These are phyloP conservation scores for Achlya flavicornis DNA, from an alignment of 2,888 invertebrate species.

Conservation along the genomic window DNA sequence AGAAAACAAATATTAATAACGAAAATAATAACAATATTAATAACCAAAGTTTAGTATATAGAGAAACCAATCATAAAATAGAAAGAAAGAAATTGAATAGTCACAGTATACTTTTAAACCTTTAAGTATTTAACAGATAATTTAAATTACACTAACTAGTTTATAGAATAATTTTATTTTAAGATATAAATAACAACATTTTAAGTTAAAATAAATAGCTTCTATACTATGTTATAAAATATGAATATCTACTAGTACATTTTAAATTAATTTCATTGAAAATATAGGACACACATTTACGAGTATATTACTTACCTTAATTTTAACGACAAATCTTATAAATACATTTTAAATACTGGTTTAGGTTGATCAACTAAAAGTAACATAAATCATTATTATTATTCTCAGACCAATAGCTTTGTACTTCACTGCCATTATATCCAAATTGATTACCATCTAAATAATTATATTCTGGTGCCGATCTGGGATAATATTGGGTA, in stretches of 20 bases:
- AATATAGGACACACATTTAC: background rate
- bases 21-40: background rate
- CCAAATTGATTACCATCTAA: slow-evolving; percentile 13
- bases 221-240: background rate
- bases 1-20: background rate
- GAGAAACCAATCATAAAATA: background rate
- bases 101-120: background rate
- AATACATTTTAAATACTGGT: background rate
- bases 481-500: slow-evolving; percentile 51
- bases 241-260: background rate
- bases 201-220: slow-evolving; percentile 7
- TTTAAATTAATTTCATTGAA: background rate
- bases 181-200: slow-evolving; percentile 8
- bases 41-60: background rate
- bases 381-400: slow-evolving; percentile 30
- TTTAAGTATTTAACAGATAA: background rate
- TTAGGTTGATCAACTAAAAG: slow-evolving; percentile 18
- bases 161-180: background rate
- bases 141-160: slow-evolving; percentile 6
- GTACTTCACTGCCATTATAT: slow-evolving; percentile 8
- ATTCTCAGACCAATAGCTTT: slow-evolving; percentile 30
- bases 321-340: background rate
- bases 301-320: background rate
- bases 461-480: slow-evolving; percentile 22
- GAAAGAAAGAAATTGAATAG: slow-evolving; percentile 5